Conservation (phyloP, 1,140 invertebrate genomes). For the Papilio helenus region DNA sequence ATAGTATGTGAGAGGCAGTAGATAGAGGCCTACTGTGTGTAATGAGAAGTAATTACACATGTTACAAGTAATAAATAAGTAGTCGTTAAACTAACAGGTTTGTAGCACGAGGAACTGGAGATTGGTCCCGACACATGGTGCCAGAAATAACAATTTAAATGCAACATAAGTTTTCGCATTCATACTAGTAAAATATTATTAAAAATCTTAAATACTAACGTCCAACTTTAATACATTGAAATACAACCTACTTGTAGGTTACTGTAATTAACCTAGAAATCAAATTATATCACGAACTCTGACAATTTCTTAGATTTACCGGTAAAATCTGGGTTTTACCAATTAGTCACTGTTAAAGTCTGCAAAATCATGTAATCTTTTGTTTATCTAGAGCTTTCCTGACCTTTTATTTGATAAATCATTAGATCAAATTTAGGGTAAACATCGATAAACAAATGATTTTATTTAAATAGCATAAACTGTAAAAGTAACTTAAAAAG, state of each 20-base stretch:
- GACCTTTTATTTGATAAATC: no score
- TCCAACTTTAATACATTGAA: not conserved
- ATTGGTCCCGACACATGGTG: not conserved
- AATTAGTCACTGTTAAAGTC: no score
- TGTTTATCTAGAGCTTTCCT: no score
- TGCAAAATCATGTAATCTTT: no score
- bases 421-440: no score
- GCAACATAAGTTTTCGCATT: not conserved
- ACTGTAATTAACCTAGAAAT: not conserved
- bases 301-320: no score
- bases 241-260: not conserved
- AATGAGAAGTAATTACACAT: constrained; percentile 23
- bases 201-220: not conserved
- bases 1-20: constrained; percentile 14
- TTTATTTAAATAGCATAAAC: no score
- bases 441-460: no score
- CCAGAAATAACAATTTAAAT: not conserved
- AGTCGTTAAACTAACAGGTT: constrained; percentile 12
- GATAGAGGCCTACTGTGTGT: not conserved
- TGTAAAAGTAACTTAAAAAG: no score
- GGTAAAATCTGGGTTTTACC: no score
- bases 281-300: not conserved
- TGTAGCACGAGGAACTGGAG: not conserved
- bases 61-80: constrained; percentile 22
- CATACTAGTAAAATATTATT: not conserved